These are phyloP conservation scores for Epinephelus coioides DNA, from an alignment of 2,797 vertebrate species.

Conservation along the genomic window DNA sequence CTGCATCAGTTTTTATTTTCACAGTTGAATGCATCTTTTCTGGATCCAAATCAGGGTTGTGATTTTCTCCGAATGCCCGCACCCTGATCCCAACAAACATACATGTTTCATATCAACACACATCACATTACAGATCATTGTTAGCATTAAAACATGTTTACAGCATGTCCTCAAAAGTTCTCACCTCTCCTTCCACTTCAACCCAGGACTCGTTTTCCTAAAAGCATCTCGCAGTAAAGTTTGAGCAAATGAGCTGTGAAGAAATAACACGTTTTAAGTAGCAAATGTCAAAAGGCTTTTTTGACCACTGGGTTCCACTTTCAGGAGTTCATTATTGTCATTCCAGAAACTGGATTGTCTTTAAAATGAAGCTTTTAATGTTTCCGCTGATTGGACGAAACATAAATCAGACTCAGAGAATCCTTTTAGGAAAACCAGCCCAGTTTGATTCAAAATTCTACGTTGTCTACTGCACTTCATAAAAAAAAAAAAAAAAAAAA, in stretches of 20 bases:
- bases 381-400: conserved; percentile 9
- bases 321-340: neutral
- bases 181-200: conserved; percentile 13
- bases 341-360: neutral
- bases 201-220: conserved; percentile 45
- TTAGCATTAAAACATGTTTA: conserved; percentile 52
- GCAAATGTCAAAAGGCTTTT: neutral
- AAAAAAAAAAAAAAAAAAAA: conserved; percentile 23
- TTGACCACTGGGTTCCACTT: neutral
- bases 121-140: conserved; percentile 56
- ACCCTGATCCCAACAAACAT: conserved; percentile 60
- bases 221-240: conserved; percentile 28
- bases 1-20: conserved; percentile 73
- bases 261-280: neutral
- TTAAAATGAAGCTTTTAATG: neutral
- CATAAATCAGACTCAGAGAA: conserved; percentile 14
- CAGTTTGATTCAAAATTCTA: conserved; percentile 44
- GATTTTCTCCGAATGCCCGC: conserved; percentile 7
- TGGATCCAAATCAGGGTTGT: conserved; percentile 32
- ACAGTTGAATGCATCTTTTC: conserved; percentile 66
- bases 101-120: conserved; percentile 66
- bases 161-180: conserved; percentile 22
- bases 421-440: conserved; percentile 49
- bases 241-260: neutral
- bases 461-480: conserved; percentile 44